Evolutionary conservation across 1,140 invertebrate genomes (phyloP).

Genomic region (Bicyclus anynana): DNA sequence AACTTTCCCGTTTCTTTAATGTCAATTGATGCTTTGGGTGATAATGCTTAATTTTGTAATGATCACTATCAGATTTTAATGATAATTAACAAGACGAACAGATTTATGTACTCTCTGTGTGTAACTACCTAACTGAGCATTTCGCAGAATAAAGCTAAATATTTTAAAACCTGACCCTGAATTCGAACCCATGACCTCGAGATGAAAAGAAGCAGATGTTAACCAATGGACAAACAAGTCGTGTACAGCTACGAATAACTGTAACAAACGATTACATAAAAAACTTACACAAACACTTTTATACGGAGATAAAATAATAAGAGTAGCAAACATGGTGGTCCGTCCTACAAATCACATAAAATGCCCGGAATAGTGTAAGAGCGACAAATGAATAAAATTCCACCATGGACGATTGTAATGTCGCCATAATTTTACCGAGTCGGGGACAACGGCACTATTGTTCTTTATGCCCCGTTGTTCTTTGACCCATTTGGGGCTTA

Average conservation of each 20-base stretch:
- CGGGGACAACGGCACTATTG: conserved; percentile 35
- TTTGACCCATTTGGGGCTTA: conserved; percentile 35
- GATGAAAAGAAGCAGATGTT: too few relatives aligned
- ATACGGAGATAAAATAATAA: conserved; percentile 1
- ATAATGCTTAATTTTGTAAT: too few relatives aligned
- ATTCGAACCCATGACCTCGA: too few relatives aligned
- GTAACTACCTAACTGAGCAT: too few relatives aligned
- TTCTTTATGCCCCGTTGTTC: conserved; percentile 23
- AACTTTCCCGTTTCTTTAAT: too few relatives aligned
- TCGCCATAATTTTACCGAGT: conserved; percentile 36
- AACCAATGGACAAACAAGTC: too few relatives aligned
- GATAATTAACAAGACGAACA: too few relatives aligned
- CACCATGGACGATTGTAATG: conserved; percentile 36
- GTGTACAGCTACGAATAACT: neutral
- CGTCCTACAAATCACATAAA: conserved; percentile 26
- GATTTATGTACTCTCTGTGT: too few relatives aligned
- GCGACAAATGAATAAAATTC: conserved; percentile 31
- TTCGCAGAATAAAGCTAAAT: too few relatives aligned
- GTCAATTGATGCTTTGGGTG: too few relatives aligned
- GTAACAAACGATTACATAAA: neutral
- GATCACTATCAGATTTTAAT: too few relatives aligned
- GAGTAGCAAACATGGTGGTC: conserved; percentile 4
- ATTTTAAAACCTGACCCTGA: too few relatives aligned
- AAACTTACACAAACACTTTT: neutral
- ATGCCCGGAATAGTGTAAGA: conserved; percentile 8